Evolutionary conservation across 2,888 invertebrate genomes (phyloP).

Genomic region (Dione juno): DNA sequence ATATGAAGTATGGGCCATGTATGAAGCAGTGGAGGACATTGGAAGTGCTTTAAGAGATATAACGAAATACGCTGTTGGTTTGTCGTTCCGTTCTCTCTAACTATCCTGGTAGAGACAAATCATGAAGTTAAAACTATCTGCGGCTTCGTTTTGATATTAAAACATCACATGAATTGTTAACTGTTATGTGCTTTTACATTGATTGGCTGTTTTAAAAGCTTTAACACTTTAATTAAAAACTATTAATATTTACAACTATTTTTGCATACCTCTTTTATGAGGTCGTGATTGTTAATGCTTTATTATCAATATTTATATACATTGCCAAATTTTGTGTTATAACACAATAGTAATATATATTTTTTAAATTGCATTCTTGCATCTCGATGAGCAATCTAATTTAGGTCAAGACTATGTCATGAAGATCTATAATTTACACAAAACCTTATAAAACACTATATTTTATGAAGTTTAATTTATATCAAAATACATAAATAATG

Average conservation of each 20-base stretch:
- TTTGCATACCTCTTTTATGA: not conserved
- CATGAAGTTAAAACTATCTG: too few relatives aligned
- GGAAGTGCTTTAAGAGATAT: too few relatives aligned
- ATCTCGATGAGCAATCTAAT: not conserved
- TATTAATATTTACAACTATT: slow-evolving; percentile 1
- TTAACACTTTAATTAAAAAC: not conserved
- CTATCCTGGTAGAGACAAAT: too few relatives aligned
- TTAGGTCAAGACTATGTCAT: not conserved
- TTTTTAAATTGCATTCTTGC: not conserved
- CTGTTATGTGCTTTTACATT: not conserved
- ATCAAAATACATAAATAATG: not conserved
- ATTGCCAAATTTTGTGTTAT: not conserved
- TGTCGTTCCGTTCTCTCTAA: too few relatives aligned
- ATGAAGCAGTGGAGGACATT: too few relatives aligned
- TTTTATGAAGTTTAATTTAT: not conserved
- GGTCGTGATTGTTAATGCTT: not conserved
- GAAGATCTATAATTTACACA: not conserved
- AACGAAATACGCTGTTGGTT: too few relatives aligned
- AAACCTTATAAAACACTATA: not conserved
- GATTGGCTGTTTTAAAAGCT: not conserved
- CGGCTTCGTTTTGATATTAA: too few relatives aligned
- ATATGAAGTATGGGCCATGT: too few relatives aligned
- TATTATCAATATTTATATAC: not conserved
- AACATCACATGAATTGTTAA: slow-evolving; percentile 1
- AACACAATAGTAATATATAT: not conserved